A percentile compares a stretch with the other conserved stretches of the same genome.
phyloP scores from a whole-genome alignment of 2,888 invertebrate species.

The Alitta virens region DNA sequence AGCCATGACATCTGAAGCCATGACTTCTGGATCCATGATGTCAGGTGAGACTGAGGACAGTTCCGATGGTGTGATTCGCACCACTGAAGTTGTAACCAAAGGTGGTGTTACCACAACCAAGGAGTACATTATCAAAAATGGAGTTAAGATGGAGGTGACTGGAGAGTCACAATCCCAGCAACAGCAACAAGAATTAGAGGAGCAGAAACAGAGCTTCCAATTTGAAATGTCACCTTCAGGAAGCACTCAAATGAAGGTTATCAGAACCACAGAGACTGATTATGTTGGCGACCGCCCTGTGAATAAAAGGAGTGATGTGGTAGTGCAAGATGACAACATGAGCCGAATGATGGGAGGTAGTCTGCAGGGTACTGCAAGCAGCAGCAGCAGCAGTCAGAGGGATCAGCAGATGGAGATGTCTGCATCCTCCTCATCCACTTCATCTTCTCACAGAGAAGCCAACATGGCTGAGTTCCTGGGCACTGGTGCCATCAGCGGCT shows the following conservation, averaged over 20 bases:
- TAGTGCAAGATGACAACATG: not conserved
- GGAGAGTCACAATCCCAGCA: too few species aligned
- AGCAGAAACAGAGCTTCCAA: too few species aligned
- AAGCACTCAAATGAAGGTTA: slow-evolving; percentile 12
- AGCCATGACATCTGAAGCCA: too few species aligned
- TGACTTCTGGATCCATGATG: too few species aligned
- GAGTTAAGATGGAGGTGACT: too few species aligned
- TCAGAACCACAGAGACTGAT: slow-evolving; percentile 5
- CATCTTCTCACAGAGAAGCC: not conserved
- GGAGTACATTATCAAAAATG: slow-evolving; percentile 1
- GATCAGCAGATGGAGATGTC: not conserved
- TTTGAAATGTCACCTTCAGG: slow-evolving; percentile 3
- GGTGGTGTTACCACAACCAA: not conserved
- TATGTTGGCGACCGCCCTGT: slow-evolving; percentile 14
- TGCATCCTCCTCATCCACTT: not conserved
- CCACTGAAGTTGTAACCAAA: not conserved
- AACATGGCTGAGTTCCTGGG: not conserved
- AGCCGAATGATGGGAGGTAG: not conserved
- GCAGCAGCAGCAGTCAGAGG: not conserved
- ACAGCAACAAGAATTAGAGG: too few species aligned
- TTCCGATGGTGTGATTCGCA: not conserved
- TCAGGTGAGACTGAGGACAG: too few species aligned
- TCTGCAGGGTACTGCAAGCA: not conserved
- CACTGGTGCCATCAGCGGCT: not conserved
- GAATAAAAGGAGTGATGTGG: slow-evolving; percentile 7